Evolutionary conservation across 1,140 invertebrate genomes (phyloP), one percentile per base, ranked within the genome.

Genomic region (Drosophila sproati): DNA sequence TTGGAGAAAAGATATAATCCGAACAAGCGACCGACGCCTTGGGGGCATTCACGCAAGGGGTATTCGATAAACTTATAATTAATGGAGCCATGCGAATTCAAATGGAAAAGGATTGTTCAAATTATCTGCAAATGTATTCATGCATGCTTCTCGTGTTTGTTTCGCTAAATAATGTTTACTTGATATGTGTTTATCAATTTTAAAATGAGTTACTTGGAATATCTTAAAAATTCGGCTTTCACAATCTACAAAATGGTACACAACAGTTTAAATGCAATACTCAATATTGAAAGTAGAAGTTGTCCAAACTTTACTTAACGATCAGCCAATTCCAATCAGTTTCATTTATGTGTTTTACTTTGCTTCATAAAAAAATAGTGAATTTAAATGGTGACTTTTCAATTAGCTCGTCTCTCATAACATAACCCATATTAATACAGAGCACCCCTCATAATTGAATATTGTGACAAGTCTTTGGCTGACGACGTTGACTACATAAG

Each of bases 11-110:
- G 28, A 45, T 5, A 45, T 31, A 59, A 34, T 6, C 32, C 57
- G 54, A 70, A 62, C 39, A 70, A n/a, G 28, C n/a, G 32, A 4
- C 31, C n/a, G 32, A 4, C 31, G 8, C 4, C n/a, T 39, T 37
- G 51, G 55, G 71, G 71, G 71, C 54, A 68, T 54, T 73, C 71
- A 68, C 8, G 39, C 39, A 43, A 20, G 20, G 20, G 20, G 20
- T 1, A 20, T 20, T 34, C 5, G 1, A 37, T 32, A 5, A 70
- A 71, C 8, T 48, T 32, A 31, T n/a, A 67, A 8, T 32, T 43
- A 28, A 5, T 34, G 37, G 31, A 34, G 6, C n/a, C 41, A 74
- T 69, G 52, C 77, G 39, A 79, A 39, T 32, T 52, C 5, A 35
- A 20, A 6, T 43, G 34, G 34, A 34, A 34, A 34, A 34, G 34